Base-by-base conservation (phyloP, 2,888 invertebrate species). In the Marronus borbonicus region DNA sequence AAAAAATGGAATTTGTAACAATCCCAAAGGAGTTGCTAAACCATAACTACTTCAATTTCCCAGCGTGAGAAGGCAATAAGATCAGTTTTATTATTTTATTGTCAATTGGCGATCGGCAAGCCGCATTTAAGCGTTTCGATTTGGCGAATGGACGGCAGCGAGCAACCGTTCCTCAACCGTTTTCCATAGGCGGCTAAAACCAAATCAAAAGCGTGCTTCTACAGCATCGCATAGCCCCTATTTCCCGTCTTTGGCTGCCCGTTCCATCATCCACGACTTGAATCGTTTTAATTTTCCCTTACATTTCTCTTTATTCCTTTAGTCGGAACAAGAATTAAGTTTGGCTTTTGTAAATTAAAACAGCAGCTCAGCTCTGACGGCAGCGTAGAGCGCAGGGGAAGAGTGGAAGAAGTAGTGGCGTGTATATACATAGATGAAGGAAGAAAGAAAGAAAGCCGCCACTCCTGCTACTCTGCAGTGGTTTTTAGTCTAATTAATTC, bases 291-390 rank as follows among this genome's bases (percentile, higher is more conserved):
- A 89, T 89, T 89, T 89, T 89, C 89, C 89, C 88, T 88, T 88
- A 89, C 89, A 89, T 89, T 89, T 89, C 89, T 89, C 89, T 89
- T 89, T 89, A 89, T 89, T 89, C 89, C 88, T 88, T 88, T 88
- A 88, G 87, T 88, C 87, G 87, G 89, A 89, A 89, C 89, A 89
- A 89, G 89, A 89, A 89, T 89, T 89, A 89, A 89, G 89, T 89
- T 89, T 89, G 89, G 89, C 89, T 89, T 89, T 89, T 89, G 89
- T 89, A 89, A 89, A 89, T 89, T 89, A 89, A 89, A 89, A 89
- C 89, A 88, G 89, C 88, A 88, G 88, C 88, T 84, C 84, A 84
- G 84, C 72, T 74, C 60, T 28, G 50, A 39, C 72, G 60, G 68
- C 50, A 12, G 68, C 20, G 28, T 2, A 49, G 72, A 24, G 68